These are phyloP conservation scores for Wiebesia pumilae DNA, from an alignment of 1,140 invertebrate species.

Conservation along the genomic window DNA sequence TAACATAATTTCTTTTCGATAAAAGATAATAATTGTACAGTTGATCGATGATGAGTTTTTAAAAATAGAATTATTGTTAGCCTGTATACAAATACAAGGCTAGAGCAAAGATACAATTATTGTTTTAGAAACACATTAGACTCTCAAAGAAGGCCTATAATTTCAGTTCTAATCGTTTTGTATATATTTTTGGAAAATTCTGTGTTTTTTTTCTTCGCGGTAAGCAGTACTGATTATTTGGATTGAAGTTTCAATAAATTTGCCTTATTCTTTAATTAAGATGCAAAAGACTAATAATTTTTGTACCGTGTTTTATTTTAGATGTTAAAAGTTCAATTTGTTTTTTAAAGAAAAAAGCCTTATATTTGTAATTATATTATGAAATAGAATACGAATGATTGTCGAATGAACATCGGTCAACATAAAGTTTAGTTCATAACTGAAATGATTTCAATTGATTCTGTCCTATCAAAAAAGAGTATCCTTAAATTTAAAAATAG, in stretches of 20 bases:
- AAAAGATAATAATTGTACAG: background rate
- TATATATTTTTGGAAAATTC: background rate
- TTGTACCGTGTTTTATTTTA: background rate
- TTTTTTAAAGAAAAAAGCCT: background rate
- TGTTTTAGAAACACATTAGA: background rate
- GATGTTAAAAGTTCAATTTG: background rate
- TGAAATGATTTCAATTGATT: background rate
- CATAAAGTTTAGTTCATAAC: background rate
- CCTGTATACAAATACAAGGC: background rate
- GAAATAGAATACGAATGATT: background rate
- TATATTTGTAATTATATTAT: background rate
- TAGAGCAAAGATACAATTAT: background rate
- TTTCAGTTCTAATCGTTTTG: background rate
- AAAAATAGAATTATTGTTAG: background rate
- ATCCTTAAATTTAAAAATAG: background rate
- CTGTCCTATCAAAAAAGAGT: background rate
- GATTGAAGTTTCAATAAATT: no score
- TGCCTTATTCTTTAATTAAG: no score
- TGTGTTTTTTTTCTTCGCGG: no score
- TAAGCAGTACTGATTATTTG: no score
- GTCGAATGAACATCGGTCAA: no score
- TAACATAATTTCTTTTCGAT: background rate
- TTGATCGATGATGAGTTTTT: background rate
- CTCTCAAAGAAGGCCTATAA: background rate
- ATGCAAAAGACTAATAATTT: no score